Base-by-base conservation (phyloP, 2,797 vertebrate species). In the Hydrocynus forskahlii region DNA sequence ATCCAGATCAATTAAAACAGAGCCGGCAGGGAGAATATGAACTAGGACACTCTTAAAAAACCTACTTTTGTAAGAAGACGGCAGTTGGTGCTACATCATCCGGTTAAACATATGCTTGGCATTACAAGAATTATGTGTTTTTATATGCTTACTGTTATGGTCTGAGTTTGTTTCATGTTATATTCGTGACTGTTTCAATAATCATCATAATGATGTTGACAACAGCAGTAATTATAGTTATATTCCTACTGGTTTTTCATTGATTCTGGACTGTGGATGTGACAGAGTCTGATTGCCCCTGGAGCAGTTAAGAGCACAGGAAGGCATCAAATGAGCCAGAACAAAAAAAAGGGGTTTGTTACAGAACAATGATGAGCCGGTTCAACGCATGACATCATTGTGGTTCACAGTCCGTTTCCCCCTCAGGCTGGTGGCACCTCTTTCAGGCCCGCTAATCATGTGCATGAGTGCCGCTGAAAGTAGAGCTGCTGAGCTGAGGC, bases 371-470 rank as follows among this genome's bases (percentile, higher is more conserved):
- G 90, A 82, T 69, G 52, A 81, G 81, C 81, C 92, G 89, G 90
- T 90, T 88, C 93, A 95, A 94, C 94, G 95, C 80, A 94, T 95
- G 94, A 95, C 91, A 91, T 95, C 94, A 95, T 87, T 69, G 29
- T 84, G 86, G 88, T 88, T 89, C 79, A 74, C 54, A 77, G 86
- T 79, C 91, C 89, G 89, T 90, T 88, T 88, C 89, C 85, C 89
- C 68, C 50, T 52, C 63, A 71, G 73, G 81, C 68, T 77, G 73
- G 40, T 59, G 69, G 71, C 50, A 57, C 67, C 75, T 76, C 63
- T 85, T 87, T 68, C 43, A 7, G 45, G 43, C 54, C 64, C 45
- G 83, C 74, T 84, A 76, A 87, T 87, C 83, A 87, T 85, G 72
- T 85, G 87, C 84, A 79, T 87, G 81, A 83, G 80, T 84, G 84